Base-by-base conservation (phyloP, 1,140 invertebrate genomes). In the Yoshiicerus persimilis region DNA sequence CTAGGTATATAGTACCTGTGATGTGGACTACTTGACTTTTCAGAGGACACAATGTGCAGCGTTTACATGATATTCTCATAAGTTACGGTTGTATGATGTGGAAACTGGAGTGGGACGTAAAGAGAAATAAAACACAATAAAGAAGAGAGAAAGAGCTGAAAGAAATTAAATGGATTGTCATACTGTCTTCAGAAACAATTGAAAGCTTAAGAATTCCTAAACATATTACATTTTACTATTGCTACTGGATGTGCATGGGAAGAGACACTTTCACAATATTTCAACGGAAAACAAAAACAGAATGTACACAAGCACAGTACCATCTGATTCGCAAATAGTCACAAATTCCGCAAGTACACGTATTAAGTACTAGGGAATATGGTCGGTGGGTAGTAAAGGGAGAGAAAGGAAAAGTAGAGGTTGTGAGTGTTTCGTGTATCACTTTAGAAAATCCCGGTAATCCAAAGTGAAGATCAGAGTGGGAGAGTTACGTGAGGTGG, bases 361-460 rank as follows among this genome's bases (percentile, higher is more conserved):
- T n/a, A n/a, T n/a, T n/a, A n/a, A n/a, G n/a, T n/a, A n/a, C n/a
- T n/a, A n/a, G n/a, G n/a, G n/a, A n/a, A n/a, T n/a, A n/a, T n/a
- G n/a, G n/a, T n/a, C n/a, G n/a, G n/a, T n/a, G 20, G 20, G 47
- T 56, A 56, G n/a, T 56, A n/a, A n/a, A 56, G 47, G 27, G 13
- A 27, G 23, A 11, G 25, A 4, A 6, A 70, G 25, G 13, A 64
- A 20, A 5, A 20, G 62, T 64, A 34, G 70, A 10, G 27, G 30
- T 32, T 34, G 10, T n/a, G 32, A 80, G 75, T 80, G 75, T 80
- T 80, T 80, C 75, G 38, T 80, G 75, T 80, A 80, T 80, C 75
- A 80, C 75, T 80, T 80, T 80, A 80, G 75, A 80, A 80, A 80
- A 80, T 80, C 75, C 36, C 75, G 75, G 75, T 80, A 80, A 80